Conservation (phyloP, 2,113 vertebrate genomes). For the Aegypius monachus region DNA sequence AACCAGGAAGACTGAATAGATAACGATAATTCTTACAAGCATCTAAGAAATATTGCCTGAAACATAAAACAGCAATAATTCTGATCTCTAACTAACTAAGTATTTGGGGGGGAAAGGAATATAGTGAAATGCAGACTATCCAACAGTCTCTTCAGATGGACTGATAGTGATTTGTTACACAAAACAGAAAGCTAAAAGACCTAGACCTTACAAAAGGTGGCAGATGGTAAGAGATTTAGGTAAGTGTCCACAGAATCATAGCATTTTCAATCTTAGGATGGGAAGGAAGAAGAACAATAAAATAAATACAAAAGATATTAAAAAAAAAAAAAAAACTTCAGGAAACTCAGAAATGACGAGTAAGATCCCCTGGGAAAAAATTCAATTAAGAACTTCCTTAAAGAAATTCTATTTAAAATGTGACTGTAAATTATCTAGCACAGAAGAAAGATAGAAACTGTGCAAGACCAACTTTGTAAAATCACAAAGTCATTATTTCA, state of each 20-base stretch:
- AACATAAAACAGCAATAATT: not conserved
- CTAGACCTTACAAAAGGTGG: not conserved
- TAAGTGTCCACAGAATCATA: not conserved
- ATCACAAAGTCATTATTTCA: not conserved
- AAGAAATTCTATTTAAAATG: not conserved
- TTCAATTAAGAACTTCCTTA: not conserved
- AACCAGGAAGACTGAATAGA: not conserved
- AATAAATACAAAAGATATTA: not conserved
- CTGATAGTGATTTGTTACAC: not conserved
- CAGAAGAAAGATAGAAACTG: not conserved
- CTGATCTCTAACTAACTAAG: not conserved
- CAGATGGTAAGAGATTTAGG: not conserved
- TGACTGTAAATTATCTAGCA: not conserved
- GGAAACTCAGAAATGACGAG: not conserved
- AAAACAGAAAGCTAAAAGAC: not conserved
- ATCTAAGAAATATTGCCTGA: not conserved
- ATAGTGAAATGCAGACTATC: not conserved
- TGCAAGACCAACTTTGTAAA: not conserved
- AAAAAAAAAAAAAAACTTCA: not conserved
- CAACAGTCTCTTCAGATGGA: not conserved
- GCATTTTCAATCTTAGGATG: not conserved
- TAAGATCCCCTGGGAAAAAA: not conserved
- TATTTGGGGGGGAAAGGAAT: rapidly evolving
- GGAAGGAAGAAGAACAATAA: not conserved
- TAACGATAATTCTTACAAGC: not conserved